Conservation (phyloP, 2,113 vertebrate genomes). For the Alethe castanea region DNA sequence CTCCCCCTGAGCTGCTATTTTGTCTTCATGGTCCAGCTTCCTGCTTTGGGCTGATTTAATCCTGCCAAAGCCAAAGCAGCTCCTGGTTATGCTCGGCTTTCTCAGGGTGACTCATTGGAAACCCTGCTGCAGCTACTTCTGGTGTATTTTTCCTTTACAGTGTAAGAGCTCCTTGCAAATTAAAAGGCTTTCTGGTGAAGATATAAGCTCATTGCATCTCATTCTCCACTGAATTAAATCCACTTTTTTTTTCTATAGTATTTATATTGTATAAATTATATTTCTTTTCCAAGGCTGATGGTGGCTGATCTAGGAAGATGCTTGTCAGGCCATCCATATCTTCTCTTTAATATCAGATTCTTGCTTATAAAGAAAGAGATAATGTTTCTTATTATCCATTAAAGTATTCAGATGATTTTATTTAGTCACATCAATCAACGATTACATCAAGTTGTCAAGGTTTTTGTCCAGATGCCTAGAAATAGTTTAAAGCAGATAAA, state of each 20-base stretch:
- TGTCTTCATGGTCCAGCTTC: background rate
- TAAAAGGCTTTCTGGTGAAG: constrained; percentile 1
- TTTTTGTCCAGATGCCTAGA: background rate
- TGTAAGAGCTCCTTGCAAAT: background rate
- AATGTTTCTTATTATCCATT: background rate
- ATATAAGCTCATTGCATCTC: background rate
- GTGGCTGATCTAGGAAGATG: background rate
- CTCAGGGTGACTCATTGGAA: background rate
- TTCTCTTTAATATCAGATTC: background rate
- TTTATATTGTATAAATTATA: background rate
- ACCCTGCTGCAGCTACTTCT: background rate
- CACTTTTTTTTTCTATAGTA: background rate
- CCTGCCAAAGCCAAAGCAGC: background rate
- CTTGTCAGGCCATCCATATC: background rate
- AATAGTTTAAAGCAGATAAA: background rate
- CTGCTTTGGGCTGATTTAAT: background rate
- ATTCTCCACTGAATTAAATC: background rate
- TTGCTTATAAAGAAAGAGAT: background rate
- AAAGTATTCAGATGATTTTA: background rate
- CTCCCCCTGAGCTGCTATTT: background rate
- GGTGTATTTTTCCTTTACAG: background rate
- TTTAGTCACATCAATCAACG: constrained; percentile 10
- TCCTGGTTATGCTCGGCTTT: background rate
- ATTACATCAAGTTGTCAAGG: constrained; percentile 9
- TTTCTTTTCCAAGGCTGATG: background rate